Percentiles rank a stretch among this genome's conserved stretches.
Evolutionary conservation across 1,140 invertebrate species (phyloP).

Genomic region (Hylaeus volcanicus): DNA sequence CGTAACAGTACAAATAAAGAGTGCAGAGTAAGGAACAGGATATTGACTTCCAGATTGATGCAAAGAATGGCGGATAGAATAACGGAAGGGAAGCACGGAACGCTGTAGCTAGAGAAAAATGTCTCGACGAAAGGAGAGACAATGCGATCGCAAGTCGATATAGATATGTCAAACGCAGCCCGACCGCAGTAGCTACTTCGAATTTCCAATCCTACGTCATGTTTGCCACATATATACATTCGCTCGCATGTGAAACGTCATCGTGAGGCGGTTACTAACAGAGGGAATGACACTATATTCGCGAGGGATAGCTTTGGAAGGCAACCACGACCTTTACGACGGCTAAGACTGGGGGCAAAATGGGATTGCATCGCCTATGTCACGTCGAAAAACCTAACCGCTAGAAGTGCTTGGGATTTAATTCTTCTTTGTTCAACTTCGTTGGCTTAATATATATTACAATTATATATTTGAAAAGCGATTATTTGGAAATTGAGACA

Average conservation of each 20-base stretch:
- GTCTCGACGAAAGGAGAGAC: slow-evolving; percentile 6
- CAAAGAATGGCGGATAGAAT: background rate
- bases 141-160: slow-evolving; percentile 48
- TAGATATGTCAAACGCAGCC: slow-evolving; percentile 59
- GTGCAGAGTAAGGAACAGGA: background rate
- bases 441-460: no score
- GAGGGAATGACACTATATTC: background rate
- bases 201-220: slow-evolving; percentile 54
- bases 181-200: slow-evolving; percentile 58
- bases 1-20: background rate
- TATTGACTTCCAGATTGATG: slow-evolving; percentile 23
- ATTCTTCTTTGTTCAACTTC: no score
- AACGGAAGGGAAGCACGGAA: background rate
- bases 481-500: no score
- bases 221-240: background rate
- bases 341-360: no score
- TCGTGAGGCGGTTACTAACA: background rate
- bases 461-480: no score
- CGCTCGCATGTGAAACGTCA: background rate
- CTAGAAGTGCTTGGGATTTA: no score
- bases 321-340: no score
- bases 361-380: no score
- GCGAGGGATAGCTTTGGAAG: no score
- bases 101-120: slow-evolving; percentile 1
- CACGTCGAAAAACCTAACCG: no score